A percentile compares a stretch with the other conserved stretches of the same genome.
phyloP scores from a whole-genome alignment of 2,888 invertebrate genomes.

The Dinocampus coccinellae region DNA sequence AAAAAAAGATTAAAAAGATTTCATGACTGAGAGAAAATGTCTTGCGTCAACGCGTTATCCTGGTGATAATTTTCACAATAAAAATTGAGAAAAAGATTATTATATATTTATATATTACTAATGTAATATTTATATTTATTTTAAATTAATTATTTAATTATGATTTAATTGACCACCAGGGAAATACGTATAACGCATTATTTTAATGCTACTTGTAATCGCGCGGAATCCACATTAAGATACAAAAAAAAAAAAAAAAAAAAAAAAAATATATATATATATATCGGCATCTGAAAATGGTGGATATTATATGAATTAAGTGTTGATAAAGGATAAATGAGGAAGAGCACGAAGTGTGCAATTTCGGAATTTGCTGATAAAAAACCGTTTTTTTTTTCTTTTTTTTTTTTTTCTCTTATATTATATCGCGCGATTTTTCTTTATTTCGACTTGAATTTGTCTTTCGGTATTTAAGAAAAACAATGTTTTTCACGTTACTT shows the following conservation, averaged over 20 bases:
- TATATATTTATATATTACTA: neutral
- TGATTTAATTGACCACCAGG: conserved; percentile 1
- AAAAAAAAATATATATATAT: too few species aligned
- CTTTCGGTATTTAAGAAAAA: neutral
- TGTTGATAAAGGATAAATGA: conserved; percentile 27
- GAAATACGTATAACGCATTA: conserved; percentile 12
- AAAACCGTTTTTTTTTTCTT: neutral
- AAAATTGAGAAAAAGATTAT: neutral
- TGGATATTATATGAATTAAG: conserved; percentile 39
- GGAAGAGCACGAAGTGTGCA: conserved; percentile 29
- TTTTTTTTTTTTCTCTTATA: too few species aligned
- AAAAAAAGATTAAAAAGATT: conserved; percentile 15
- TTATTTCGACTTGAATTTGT: neutral
- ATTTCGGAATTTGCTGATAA: conserved; percentile 5
- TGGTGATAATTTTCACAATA: neutral
- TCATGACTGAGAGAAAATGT: conserved; percentile 37
- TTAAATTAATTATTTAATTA: neutral
- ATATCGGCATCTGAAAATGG: conserved; percentile 50
- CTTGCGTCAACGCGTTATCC: conserved; percentile 39
- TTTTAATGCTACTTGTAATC: conserved; percentile 27
- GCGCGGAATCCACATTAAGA: conserved; percentile 40
- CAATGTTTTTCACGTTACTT: neutral
- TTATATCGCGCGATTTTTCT: neutral
- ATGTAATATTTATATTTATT: conserved; percentile 1
- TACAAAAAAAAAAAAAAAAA: too few species aligned